Base-by-base conservation (phyloP, 2,797 vertebrate species). In the Cottoperca gobio region DNA sequence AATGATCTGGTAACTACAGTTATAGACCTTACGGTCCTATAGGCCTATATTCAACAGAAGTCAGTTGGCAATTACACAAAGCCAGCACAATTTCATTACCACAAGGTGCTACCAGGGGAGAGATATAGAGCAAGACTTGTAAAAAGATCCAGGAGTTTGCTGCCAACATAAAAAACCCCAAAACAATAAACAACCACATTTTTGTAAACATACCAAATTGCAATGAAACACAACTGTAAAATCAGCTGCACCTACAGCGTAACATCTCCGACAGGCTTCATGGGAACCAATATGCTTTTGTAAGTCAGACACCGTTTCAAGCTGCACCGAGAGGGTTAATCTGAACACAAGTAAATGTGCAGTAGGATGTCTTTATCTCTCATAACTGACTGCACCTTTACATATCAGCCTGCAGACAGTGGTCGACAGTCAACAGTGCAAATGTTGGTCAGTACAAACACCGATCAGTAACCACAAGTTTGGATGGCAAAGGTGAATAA, bases 121-220 rank as follows among this genome's bases (percentile, higher is more conserved):
- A 24, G 28, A 46, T 54, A 69, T 39, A 64, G 69, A 78, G 17
- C 63, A 70, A 76, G 40, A 42, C 45, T 72, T 49, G 58, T 71
- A 70, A 83, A 81, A 78, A 43, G 7, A 55, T 65, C 3, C 16
- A 62, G 5, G 54, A 2, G n/a, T 57, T 61, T 76, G 58, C 68
- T 73, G 81, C 70, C 52, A 62, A 68, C 13, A 43, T 48, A 54
- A 70, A 45, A 76, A 65, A n/a, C n/a, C n/a, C n/a, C 33, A 76
- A 73, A 43, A 60, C 50, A 54, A 35, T 26, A 8, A 59, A 75
- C 16, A 59, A 54, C 11, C n/a, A 72, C 65, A 67, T n/a, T 58
- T 78, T 49, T 91, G 88, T 92, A 92, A 91, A 92, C 81, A 89
- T 79, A 85, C 31, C 60, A 64, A 80, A 73, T 70, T 80, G 73